phyloP scores from a whole-genome alignment of 1,140 invertebrate species.

The Tribolium castaneum region DNA sequence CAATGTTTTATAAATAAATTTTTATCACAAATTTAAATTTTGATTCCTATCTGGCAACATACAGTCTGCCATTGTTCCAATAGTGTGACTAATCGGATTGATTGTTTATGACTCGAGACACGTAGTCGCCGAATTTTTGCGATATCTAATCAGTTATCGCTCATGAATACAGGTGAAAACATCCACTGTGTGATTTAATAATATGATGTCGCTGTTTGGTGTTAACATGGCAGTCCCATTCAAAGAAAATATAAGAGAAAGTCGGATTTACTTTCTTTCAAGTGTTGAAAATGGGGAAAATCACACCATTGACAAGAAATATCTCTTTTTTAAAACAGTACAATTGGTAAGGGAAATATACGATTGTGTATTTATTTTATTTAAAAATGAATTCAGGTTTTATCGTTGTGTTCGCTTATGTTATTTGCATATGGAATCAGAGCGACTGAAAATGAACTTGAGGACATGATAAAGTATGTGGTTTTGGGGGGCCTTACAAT shows the following conservation, averaged over 20 bases:
- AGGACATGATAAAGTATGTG: not conserved
- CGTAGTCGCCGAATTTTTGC: not conserved
- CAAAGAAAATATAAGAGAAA: slow-evolving; percentile 6
- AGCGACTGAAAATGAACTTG: not conserved
- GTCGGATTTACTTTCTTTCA: slow-evolving; percentile 5
- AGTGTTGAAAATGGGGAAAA: not conserved
- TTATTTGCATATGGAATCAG: not conserved
- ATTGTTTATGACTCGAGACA: not conserved
- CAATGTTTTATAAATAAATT: not conserved
- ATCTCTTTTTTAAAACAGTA: not conserved
- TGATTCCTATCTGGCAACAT: slow-evolving; percentile 3
- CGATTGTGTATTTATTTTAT: not conserved
- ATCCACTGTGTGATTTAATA: not conserved
- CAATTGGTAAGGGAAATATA: not conserved
- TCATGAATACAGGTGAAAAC: not conserved
- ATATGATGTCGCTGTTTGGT: not conserved
- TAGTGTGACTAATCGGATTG: slow-evolving; percentile 3
- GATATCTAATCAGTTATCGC: not conserved
- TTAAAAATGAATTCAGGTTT: not conserved
- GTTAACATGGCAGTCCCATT: slow-evolving; percentile 7
- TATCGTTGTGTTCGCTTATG: not conserved
- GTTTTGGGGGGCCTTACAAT: not conserved
- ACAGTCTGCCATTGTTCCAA: slow-evolving; percentile 9
- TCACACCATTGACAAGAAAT: not conserved
- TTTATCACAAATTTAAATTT: not conserved